phyloP scores from a whole-genome alignment of 2,888 invertebrate genomes.

The Drosophila tripunctata region DNA sequence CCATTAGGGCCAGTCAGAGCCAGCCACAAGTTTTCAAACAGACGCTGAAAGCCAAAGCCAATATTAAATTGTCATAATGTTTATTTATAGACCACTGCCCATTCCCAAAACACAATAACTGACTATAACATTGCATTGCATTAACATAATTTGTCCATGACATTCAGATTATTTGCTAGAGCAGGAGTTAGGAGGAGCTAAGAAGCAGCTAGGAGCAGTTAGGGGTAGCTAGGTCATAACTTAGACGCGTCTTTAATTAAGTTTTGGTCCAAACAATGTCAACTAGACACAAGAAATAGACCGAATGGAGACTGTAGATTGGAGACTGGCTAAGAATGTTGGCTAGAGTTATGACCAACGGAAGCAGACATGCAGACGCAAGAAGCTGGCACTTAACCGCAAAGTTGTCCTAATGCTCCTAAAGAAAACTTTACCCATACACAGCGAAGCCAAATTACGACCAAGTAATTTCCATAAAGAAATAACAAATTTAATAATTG shows the following conservation, averaged over 20 bases:
- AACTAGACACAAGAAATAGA: constrained; percentile 10
- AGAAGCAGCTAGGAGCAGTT: too few relatives aligned
- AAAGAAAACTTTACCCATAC: constrained; percentile 8
- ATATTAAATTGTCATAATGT: constrained; percentile 76
- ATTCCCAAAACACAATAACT: background rate
- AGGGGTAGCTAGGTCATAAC: constrained; percentile 31
- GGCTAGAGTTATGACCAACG: constrained; percentile 24
- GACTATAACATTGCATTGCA: constrained; percentile 32
- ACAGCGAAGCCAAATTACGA: constrained; percentile 11
- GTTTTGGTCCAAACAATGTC: constrained; percentile 39
- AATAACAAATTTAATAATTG: constrained; percentile 65
- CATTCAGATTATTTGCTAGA: constrained; percentile 14
- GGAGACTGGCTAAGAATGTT: constrained; percentile 1
- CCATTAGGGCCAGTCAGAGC: constrained; percentile 63
- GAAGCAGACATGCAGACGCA: constrained; percentile 31
- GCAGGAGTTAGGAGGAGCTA: background rate
- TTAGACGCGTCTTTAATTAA: constrained; percentile 54
- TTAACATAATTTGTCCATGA: constrained; percentile 68
- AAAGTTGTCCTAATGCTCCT: too few relatives aligned
- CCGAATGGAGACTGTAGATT: background rate
- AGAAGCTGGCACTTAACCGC: constrained; percentile 5
- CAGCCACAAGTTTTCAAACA: constrained; percentile 38
- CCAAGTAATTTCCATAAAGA: constrained; percentile 56
- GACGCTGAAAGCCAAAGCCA: constrained; percentile 58
- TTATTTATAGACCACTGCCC: constrained; percentile 64